These are phyloP conservation scores for Charaxes varanes DNA, from an alignment of 1,140 invertebrate genomes.

Conservation along the genomic window DNA sequence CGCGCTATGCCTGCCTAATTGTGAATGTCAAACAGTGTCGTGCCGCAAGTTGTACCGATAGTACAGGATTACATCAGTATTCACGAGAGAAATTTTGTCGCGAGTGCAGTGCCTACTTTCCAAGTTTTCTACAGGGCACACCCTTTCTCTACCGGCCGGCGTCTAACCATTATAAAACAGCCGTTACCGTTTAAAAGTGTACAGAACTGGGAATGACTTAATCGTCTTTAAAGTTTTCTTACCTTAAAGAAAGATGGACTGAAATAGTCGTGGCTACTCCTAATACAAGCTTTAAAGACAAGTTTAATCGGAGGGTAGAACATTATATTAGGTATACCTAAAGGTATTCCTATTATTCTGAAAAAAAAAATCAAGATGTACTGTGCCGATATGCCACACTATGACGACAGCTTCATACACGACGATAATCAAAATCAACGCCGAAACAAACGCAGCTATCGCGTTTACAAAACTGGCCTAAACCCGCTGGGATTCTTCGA, in stretches of 20 bases:
- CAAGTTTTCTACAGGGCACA: constrained; percentile 56
- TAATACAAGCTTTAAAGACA: too few species aligned
- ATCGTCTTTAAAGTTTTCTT: too few species aligned
- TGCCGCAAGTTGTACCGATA: constrained; percentile 10
- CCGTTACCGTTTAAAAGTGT: too few species aligned
- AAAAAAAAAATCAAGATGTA: constrained; percentile 27
- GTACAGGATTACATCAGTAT: constrained; percentile 27
- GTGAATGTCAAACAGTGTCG: constrained; percentile 25
- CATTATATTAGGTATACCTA: too few species aligned
- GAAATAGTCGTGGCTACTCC: too few species aligned
- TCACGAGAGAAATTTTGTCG: constrained; percentile 35
- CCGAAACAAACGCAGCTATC: constrained; percentile 70
- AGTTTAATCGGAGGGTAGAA: too few species aligned
- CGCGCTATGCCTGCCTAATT: constrained; percentile 17
- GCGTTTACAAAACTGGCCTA: constrained; percentile 66
- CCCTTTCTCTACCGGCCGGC: constrained; percentile 38
- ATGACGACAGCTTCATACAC: constrained; percentile 71
- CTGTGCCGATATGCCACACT: constrained; percentile 62
- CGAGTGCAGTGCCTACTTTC: constrained; percentile 41
- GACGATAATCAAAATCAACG: constrained; percentile 70
- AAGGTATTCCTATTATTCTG: too few species aligned
- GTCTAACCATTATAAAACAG: constrained; percentile 10
- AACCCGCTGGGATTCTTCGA: constrained; percentile 41
- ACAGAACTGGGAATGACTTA: neutral
- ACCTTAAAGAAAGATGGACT: too few species aligned